Conservation (phyloP, 2,888 invertebrate genomes). For the Dolichomitus sp. region DNA sequence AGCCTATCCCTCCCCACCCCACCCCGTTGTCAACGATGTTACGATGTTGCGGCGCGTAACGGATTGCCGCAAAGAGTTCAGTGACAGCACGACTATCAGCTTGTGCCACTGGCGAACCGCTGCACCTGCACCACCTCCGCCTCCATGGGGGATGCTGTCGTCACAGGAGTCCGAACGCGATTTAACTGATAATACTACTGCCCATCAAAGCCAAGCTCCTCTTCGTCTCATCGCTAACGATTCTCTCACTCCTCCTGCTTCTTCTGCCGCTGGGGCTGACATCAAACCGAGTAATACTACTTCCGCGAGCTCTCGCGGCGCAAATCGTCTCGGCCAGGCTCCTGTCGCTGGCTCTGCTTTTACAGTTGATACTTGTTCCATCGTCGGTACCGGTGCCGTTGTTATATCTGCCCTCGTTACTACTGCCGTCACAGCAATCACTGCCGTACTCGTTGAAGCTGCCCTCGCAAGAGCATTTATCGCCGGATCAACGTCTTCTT, state of each 20-base stretch:
- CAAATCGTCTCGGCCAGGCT: conserved; percentile 16
- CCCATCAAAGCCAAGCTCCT: background rate
- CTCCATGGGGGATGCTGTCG: conserved; percentile 58
- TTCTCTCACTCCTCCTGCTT: background rate
- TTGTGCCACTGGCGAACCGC: conserved; percentile 19
- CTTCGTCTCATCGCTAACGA: background rate
- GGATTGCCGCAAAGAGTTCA: conserved; percentile 63
- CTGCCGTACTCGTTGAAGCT: conserved; percentile 33
- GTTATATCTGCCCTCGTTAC: conserved; percentile 42
- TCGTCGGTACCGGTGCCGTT: conserved; percentile 42
- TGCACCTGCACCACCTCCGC: conserved; percentile 3
- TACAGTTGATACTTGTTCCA: conserved; percentile 48
- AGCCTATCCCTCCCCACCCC: conserved; percentile 5
- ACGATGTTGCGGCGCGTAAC: conserved; percentile 70
- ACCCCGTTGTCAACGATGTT: conserved; percentile 67
- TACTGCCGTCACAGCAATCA: conserved; percentile 26
- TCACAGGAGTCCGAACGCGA: background rate
- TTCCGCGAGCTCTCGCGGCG: conserved; percentile 49
- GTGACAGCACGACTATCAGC: conserved; percentile 45
- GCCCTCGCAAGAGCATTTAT: conserved; percentile 4
- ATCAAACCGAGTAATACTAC: conserved; percentile 51
- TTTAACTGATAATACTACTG: background rate
- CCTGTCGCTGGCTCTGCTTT: conserved; percentile 42
- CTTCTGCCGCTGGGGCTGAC: conserved; percentile 42
- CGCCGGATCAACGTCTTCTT: conserved; percentile 9